Percentiles rank a stretch among this genome's conserved stretches.
These are phyloP conservation scores for Beris chalybata DNA, from an alignment of 2,888 invertebrate genomes.

Conservation along the genomic window DNA sequence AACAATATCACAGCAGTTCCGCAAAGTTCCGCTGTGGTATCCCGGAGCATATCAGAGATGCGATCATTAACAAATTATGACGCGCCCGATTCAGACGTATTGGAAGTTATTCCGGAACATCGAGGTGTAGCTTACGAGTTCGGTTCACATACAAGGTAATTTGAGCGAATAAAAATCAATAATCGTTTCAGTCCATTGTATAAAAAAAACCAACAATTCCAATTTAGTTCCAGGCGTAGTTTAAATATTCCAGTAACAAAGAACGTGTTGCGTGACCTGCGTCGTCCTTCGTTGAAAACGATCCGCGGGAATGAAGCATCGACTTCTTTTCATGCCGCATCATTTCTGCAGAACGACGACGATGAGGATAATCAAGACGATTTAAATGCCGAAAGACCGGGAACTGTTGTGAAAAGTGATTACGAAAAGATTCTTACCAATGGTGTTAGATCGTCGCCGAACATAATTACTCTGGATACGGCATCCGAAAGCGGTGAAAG, in stretches of 20 bases:
- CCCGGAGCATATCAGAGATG: slow-evolving; percentile 2
- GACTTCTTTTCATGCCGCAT: background rate
- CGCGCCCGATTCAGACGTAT: slow-evolving; percentile 43
- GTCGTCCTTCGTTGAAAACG: slow-evolving; percentile 44
- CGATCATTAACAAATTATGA: slow-evolving; percentile 13
- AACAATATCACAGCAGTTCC: slow-evolving; percentile 40
- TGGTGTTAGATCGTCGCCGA: slow-evolving; percentile 30
- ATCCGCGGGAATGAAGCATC: background rate
- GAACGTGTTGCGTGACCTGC: slow-evolving; percentile 42
- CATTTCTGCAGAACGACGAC: slow-evolving; percentile 9
- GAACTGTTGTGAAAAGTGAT: background rate
- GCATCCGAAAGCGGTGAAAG: slow-evolving; percentile 48
- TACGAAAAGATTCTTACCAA: slow-evolving; percentile 22
- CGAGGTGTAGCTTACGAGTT: background rate
- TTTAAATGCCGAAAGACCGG: background rate
- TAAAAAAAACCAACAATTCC: background rate
- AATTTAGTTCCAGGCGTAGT: slow-evolving; percentile 48
- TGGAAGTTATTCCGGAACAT: slow-evolving; percentile 43
- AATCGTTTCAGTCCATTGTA: background rate
- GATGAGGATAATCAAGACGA: slow-evolving; percentile 27
- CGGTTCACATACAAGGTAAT: background rate
- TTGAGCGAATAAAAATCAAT: no score
- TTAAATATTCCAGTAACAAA: slow-evolving; percentile 47
- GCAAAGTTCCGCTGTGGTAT: background rate
- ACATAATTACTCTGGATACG: slow-evolving; percentile 38